Evolutionary conservation across 2,113 vertebrate genomes (phyloP).

Genomic region (Osmerus eperlanus): DNA sequence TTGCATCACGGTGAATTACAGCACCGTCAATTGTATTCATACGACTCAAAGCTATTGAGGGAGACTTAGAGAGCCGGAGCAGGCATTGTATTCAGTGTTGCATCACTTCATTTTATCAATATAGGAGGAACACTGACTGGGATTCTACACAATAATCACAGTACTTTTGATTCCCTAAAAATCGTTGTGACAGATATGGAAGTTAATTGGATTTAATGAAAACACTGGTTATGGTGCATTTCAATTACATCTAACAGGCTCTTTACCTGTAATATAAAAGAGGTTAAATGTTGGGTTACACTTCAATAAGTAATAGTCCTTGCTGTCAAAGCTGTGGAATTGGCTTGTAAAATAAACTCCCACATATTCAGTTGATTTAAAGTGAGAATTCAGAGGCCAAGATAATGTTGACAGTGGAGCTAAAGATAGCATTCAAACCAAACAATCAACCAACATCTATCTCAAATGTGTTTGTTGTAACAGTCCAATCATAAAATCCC

Average conservation of each 20-base stretch:
- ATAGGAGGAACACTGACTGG: background rate
- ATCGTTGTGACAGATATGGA: no score
- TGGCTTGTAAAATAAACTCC: background rate
- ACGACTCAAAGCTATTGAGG: slow-evolving; percentile 23
- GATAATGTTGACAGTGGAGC: slow-evolving; percentile 5
- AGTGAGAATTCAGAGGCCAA: background rate
- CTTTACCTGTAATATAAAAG: no score
- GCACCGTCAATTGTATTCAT: slow-evolving; percentile 47
- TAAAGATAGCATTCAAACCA: slow-evolving; percentile 12
- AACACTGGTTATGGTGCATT: no score
- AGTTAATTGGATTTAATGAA: no score
- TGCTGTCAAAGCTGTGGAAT: background rate
- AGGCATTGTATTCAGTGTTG: background rate
- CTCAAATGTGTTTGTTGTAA: background rate
- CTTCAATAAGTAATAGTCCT: no score
- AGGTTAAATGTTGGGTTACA: no score
- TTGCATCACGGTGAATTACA: slow-evolving; percentile 68
- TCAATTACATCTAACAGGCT: no score
- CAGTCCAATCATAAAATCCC: background rate
- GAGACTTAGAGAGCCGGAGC: background rate
- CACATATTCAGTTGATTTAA: slow-evolving; percentile 11
- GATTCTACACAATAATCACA: background rate
- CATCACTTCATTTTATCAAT: background rate
- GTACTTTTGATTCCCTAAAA: background rate
- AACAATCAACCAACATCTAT: slow-evolving; percentile 14